phyloP scores from a whole-genome alignment of 2,888 invertebrate genomes.

The Xestia c-nigrum region DNA sequence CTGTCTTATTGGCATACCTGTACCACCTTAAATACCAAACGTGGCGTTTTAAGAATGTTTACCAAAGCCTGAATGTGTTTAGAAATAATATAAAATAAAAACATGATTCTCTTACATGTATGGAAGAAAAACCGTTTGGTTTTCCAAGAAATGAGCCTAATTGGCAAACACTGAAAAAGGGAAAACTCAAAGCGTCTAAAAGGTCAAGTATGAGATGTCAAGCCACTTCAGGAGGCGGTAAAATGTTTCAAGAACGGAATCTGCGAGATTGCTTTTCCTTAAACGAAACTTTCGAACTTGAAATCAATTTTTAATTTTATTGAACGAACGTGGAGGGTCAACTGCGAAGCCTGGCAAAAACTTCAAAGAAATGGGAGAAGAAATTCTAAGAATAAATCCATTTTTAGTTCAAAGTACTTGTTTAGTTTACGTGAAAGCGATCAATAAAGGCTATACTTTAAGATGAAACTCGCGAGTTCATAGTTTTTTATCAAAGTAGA shows the following conservation, averaged over 20 bases:
- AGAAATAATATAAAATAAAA: background rate
- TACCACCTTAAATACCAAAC: background rate
- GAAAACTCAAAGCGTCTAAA: conserved; percentile 27
- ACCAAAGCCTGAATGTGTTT: background rate
- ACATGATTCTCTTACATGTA: background rate
- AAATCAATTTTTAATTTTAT: conserved; percentile 30
- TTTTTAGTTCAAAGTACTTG: background rate
- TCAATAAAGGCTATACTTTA: background rate
- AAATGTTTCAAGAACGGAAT: conserved; percentile 16
- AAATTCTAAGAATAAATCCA: too few relatives aligned
- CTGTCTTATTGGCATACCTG: background rate
- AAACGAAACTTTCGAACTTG: conserved; percentile 15
- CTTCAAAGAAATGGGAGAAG: background rate
- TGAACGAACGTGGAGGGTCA: conserved; percentile 2
- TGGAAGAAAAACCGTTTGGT: background rate
- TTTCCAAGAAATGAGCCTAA: conserved; percentile 12
- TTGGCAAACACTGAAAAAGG: conserved; percentile 17
- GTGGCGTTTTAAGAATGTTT: background rate
- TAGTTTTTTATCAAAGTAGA: background rate
- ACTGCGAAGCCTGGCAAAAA: background rate
- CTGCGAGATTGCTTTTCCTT: conserved; percentile 14
- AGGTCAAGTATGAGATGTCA: conserved; percentile 43
- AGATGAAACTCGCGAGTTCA: background rate
- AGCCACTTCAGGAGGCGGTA: conserved; percentile 4
- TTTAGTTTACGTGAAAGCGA: background rate